A percentile compares a stretch with the other conserved stretches of the same genome.
These are phyloP conservation scores for Eristalis arbustorum DNA, from an alignment of 2,888 invertebrate species.

Conservation along the genomic window DNA sequence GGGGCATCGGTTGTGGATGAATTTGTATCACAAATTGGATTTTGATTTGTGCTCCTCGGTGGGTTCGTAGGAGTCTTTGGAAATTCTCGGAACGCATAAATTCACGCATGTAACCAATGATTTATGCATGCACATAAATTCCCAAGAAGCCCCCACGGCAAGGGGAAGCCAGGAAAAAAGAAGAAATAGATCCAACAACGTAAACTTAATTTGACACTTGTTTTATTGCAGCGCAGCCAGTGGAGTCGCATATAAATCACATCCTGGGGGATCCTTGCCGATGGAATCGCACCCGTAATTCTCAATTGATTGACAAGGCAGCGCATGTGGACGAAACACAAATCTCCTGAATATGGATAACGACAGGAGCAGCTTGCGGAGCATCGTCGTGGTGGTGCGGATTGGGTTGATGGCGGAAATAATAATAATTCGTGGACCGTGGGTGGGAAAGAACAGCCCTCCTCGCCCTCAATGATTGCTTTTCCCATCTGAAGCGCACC, in stretches of 20 bases:
- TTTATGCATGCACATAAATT: constrained; percentile 41
- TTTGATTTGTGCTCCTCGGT: constrained; percentile 23
- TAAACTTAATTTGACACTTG: constrained; percentile 31
- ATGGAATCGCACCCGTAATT: neutral
- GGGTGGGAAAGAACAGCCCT: no score
- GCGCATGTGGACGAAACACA: constrained; percentile 1
- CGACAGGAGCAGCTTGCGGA: neutral
- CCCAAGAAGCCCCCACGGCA: neutral
- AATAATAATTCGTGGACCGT: neutral
- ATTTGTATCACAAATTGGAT: constrained; percentile 31
- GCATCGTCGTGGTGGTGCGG: neutral
- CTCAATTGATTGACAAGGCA: constrained; percentile 18
- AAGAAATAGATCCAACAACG: neutral
- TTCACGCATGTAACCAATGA: neutral
- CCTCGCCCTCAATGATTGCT: neutral
- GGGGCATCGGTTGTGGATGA: neutral
- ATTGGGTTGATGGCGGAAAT: neutral
- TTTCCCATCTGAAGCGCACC: neutral
- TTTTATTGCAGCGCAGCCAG: constrained; percentile 15
- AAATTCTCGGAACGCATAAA: neutral
- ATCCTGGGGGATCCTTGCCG: neutral
- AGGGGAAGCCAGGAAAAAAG: neutral
- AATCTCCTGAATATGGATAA: neutral
- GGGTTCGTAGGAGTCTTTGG: neutral
- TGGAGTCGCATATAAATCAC: constrained; percentile 1